These are phyloP conservation scores for Ellobius talpinus DNA, from an alignment of 2,113 vertebrate genomes.

Conservation along the genomic window DNA sequence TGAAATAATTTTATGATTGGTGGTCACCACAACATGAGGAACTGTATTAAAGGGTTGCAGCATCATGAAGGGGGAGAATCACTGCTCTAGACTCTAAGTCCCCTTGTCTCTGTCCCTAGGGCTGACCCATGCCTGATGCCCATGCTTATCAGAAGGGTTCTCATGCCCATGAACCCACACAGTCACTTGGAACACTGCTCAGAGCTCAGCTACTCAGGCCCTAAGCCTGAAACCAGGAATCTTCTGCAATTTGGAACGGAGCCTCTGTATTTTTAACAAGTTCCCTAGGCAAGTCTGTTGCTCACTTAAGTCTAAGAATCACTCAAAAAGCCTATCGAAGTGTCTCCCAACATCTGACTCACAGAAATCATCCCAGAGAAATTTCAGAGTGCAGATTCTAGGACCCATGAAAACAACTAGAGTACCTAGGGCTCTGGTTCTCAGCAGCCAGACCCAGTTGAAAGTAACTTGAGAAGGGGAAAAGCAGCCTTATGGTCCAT, in stretches of 20 bases:
- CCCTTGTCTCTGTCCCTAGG: background rate
- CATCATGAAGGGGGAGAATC: background rate
- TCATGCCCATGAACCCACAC: background rate
- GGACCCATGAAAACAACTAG: background rate
- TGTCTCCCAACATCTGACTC: conserved; percentile 61
- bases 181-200: background rate
- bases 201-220: background rate
- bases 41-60: background rate
- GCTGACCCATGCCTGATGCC: background rate
- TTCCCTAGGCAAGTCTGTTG: conserved; percentile 30
- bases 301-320: conserved; percentile 26
- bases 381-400: conserved; percentile 40
- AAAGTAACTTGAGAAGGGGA: background rate
- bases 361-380: conserved; percentile 25
- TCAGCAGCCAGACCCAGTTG: conserved; percentile 17
- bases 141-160: background rate
- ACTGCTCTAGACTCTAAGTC: background rate
- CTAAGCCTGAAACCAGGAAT: background rate
- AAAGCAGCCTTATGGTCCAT: background rate
- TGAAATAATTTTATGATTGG: background rate
- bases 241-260: background rate
- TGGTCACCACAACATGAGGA: background rate
- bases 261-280: conserved; percentile 53
- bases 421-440: background rate
- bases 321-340: conserved; percentile 51